Evolutionary conservation across 2,888 invertebrate genomes (phyloP), one percentile per base, ranked within the genome.

Genomic region (Digitonthophagus gazella): DNA sequence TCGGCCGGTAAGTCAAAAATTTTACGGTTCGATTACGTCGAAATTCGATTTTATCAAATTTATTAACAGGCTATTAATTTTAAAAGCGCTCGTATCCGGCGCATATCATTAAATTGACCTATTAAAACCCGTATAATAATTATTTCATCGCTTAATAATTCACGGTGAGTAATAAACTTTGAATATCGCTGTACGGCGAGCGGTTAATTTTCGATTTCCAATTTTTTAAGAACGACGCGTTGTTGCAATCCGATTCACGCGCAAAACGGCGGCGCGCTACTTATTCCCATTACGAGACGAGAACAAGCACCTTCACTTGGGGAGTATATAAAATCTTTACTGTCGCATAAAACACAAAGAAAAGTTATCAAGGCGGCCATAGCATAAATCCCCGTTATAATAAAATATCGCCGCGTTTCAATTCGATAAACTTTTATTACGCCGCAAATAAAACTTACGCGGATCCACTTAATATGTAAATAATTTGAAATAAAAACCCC

Each of bases 401-500:
- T 44, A 44, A 44, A 44, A 44, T 44, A 44, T 44, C 28, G 11
- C n/a, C n/a, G 28, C 28, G 28, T 44, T 44, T 44, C 28, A 44
- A 44, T 44, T 44, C 28, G 28, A 44, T 44, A 44, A 44, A 44
- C 8, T 44, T 44, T 44, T 44, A 44, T 44, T 44, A 11, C 28
- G 28, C 28, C 6, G 28, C 28, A 44, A 44, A 44, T 44, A 44
- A 44, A 44, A 44, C 28, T 44, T 44, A 8, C 28, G 28, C 28
- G 28, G 28, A 44, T 44, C 71, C 68, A 72, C 74, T 75, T 74
- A 74, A 74, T 73, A 74, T 74, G 71, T 71, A 74, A 73, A 74
- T 72, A 69, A 71, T 71, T 68, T 44, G 18, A 63, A 67, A 73
- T 67, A 72, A 67, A 72, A 69, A 67, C 72, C 73, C 28, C 28